Base-by-base conservation (phyloP, 2,797 vertebrate genomes). In the Podarcis lilfordi region DNA sequence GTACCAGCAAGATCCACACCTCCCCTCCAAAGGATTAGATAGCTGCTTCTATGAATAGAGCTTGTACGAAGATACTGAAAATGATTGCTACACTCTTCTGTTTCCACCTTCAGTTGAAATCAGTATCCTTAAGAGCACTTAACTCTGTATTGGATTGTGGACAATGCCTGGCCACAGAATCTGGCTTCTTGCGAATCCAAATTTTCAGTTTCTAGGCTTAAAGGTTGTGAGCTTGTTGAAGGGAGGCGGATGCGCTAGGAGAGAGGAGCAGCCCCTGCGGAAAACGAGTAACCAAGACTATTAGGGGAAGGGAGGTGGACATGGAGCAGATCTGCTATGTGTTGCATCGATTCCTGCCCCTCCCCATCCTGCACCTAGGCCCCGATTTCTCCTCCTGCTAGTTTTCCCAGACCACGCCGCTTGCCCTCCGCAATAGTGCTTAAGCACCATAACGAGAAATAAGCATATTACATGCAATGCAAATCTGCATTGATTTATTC, bases 41-140 rank as follows among this genome's bases (percentile, higher is more conserved):
- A 19, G 45, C 0, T 91, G 71, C 80, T 86, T 85, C 74, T 4
- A 64, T 59, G 85, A 91, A 86, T 88, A 79, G 61, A 87, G 25
- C n/a, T 80, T 77, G 88, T 89, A 71, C 35, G 84, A 55, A 61
- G 0, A 1, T 71, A 80, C 88, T 89, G 93, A 32, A 59, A 78
- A 80, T 87, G 87, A 89, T 82, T 1, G 0, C 72, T 82, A 84
- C 86, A 82, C 29, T 59, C 84, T 72, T 76, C 84, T 76, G 80
- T 88, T 86, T 72, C 19, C 15, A 45, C 37, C 37, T 68, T 9
- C 61, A 45, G 8, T 13, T 40, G 27, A 80, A 80, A 85, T 64
- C 69, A 85, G 37, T 19, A 17, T 9, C 64, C 43, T 80, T 89
- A 81, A 76, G 55, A 55, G 59, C 84, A 66, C 78, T 66, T 81